phyloP scores from a whole-genome alignment of 2,113 vertebrate species.

The Gavia stellata region DNA sequence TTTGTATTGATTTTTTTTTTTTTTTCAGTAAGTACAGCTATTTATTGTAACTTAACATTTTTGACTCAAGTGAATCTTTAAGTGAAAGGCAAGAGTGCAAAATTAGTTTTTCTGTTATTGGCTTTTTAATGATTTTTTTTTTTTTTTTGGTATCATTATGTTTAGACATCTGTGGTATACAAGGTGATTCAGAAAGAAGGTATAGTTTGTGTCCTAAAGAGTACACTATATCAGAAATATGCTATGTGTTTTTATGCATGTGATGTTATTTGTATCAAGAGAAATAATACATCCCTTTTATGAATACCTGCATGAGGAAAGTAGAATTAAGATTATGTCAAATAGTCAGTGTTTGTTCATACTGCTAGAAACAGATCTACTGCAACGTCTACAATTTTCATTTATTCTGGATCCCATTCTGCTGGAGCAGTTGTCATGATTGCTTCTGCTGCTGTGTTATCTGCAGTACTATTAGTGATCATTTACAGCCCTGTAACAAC shows the following conservation, averaged over 20 bases:
- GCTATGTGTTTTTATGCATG: background rate
- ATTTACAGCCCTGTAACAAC: background rate
- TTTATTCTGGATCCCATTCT: background rate
- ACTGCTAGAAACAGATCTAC: background rate
- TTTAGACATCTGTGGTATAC: background rate
- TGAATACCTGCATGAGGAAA: background rate
- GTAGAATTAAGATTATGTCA: background rate
- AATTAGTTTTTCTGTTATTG: background rate
- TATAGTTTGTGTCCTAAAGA: background rate
- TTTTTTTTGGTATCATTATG: background rate
- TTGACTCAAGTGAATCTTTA: background rate
- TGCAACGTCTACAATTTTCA: background rate
- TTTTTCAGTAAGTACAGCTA: background rate
- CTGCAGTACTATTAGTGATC: background rate
- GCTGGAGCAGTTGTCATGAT: background rate
- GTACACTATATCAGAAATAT: background rate
- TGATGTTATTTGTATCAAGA: background rate
- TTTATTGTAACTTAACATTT: background rate
- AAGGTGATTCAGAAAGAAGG: background rate
- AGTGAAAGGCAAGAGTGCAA: background rate
- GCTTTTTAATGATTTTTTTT: background rate
- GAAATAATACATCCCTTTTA: background rate
- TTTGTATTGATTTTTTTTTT: background rate
- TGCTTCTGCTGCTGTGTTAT: background rate
- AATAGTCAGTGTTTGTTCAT: background rate